Conservation (phyloP, 2,113 vertebrate genomes). For the Brienomyrus brachyistius region DNA sequence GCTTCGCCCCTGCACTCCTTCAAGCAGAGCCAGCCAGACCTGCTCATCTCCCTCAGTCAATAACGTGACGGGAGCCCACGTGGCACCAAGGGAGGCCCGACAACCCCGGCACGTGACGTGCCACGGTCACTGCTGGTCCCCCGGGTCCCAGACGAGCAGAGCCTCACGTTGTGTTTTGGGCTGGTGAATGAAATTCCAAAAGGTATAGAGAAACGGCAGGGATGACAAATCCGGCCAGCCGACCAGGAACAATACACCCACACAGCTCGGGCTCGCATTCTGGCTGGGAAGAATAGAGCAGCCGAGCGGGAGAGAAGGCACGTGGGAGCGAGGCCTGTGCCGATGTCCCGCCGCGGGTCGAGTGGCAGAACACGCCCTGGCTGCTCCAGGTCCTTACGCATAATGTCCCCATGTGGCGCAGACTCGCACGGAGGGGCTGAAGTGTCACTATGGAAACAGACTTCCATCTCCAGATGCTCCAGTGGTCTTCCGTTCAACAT, state of each 20-base stretch:
- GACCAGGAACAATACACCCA: conserved; percentile 42
- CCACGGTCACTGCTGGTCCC: conserved; percentile 1
- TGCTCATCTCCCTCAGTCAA: background rate
- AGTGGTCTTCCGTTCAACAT: background rate
- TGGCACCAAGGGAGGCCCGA: background rate
- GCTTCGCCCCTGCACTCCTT: background rate
- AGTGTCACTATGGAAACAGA: background rate
- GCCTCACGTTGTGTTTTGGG: conserved; percentile 19
- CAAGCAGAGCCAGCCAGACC: background rate
- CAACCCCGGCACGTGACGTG: background rate
- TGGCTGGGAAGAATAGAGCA: conserved; percentile 34
- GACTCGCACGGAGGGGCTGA: background rate
- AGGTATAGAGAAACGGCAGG: conserved; percentile 24
- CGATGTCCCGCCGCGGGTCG: background rate
- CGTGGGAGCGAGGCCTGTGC: background rate
- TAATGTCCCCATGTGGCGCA: background rate
- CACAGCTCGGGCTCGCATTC: conserved; percentile 47
- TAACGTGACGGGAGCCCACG: background rate
- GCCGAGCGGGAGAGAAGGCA: background rate
- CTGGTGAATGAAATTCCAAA: conserved; percentile 38
- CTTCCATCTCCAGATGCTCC: background rate
- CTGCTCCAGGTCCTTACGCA: background rate
- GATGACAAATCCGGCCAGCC: conserved; percentile 27
- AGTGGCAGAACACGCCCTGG: background rate
- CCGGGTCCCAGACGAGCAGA: background rate